Percentiles rank a stretch among this genome's conserved stretches.
Conservation (phyloP, 2,113 vertebrate genomes). For the Python bivittatus region DNA sequence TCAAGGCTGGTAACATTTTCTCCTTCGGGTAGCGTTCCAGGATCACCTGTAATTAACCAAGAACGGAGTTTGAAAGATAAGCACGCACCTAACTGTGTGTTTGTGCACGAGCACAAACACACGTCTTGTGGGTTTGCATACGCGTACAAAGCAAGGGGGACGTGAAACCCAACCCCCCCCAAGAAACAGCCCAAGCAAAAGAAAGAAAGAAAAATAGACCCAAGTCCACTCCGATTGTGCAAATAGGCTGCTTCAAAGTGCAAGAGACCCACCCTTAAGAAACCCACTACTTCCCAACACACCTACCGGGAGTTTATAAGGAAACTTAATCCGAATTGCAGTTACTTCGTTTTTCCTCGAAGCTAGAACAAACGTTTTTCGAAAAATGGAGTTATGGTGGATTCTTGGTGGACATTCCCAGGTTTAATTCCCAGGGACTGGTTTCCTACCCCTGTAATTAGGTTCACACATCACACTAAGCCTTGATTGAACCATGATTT, state of each 20-base stretch:
- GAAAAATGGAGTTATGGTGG: neutral
- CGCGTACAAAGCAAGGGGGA: neutral
- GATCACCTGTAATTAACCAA: constrained; percentile 71
- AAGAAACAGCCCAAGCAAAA: neutral
- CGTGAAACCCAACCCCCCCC: neutral
- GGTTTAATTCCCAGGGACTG: neutral
- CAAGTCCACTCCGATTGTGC: neutral
- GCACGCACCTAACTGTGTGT: neutral
- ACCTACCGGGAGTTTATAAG: constrained; percentile 81
- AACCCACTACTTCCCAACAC: neutral
- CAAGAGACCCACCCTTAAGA: neutral
- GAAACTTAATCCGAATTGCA: constrained; percentile 78
- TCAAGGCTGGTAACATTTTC: constrained; percentile 76
- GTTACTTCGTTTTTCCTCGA: constrained; percentile 79
- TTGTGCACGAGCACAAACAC: neutral
- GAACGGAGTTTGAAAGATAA: neutral
- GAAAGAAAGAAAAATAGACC: neutral
- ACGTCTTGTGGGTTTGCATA: neutral
- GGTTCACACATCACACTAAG: neutral
- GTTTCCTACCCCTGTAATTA: neutral
- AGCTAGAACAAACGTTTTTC: constrained; percentile 51
- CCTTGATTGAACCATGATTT: neutral
- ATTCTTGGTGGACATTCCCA: neutral
- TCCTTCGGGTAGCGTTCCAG: constrained; percentile 80
- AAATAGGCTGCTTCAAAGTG: too few species aligned